Evolutionary conservation across 2,888 invertebrate genomes (phyloP).

Genomic region (Bellardia bayeri): DNA sequence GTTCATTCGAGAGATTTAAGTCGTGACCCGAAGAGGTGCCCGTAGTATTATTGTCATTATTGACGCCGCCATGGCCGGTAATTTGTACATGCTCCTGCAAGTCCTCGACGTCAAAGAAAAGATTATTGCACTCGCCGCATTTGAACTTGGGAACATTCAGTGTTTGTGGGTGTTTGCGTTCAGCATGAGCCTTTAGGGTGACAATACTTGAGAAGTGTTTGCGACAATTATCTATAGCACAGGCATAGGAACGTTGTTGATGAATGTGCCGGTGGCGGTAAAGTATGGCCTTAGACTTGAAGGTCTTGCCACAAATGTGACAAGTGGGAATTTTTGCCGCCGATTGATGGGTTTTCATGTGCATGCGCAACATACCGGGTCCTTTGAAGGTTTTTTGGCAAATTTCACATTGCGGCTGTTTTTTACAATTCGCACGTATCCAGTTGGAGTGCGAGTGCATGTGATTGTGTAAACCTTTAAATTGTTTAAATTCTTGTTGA

Average conservation of each 20-base stretch:
- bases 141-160: constrained; percentile 82
- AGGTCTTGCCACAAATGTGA: constrained; percentile 87
- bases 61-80: constrained; percentile 80
- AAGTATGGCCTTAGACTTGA: constrained; percentile 86
- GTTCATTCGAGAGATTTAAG: constrained; percentile 60
- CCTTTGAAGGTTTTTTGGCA: constrained; percentile 88
- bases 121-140: constrained; percentile 86
- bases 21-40: constrained; percentile 36
- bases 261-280: constrained; percentile 88
- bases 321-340: constrained; percentile 87
- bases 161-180: constrained; percentile 81
- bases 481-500: constrained; percentile 87
- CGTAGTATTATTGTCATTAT: constrained; percentile 13
- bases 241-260: constrained; percentile 85
- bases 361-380: constrained; percentile 88
- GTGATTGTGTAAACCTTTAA: constrained; percentile 87
- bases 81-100: constrained; percentile 85
- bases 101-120: constrained; percentile 86
- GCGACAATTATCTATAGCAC: constrained; percentile 83
- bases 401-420: constrained; percentile 87
- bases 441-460: constrained; percentile 88
- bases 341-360: constrained; percentile 87
- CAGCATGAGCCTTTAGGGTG: constrained; percentile 82
- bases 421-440: constrained; percentile 88
- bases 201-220: constrained; percentile 82